Evolutionary conservation across 2,888 invertebrate species (phyloP), one percentile per base, ranked within the genome.

Genomic region (Chromoteleia sp.): DNA sequence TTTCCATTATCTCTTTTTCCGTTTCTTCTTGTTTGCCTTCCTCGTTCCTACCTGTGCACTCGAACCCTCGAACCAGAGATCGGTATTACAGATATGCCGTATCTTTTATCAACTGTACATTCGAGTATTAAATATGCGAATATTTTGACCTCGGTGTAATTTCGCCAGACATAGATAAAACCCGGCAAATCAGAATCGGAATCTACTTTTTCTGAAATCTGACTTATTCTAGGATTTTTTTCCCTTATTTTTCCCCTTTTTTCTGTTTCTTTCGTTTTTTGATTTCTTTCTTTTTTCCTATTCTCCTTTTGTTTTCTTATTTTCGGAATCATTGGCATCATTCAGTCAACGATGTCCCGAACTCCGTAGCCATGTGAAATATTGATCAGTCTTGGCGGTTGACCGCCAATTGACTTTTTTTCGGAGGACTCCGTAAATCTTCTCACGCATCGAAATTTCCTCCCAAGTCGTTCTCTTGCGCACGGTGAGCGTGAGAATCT

Each of bases 401-500:
- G 48, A 21, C 54, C 50, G 45, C 30, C 41, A 67, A 52, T 67
- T 39, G 14, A 50, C 63, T 80, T 76, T 74, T 79, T 76, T 75
- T 54, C 39, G n/a, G 74, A 10, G 12, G 36, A 61, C 76, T 70
- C 50, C 25, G 30, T 59, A 33, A 30, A 75, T 76, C 75, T 82
- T 79, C 78, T 79, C 75, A 75, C 78, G 73, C 73, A 58, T 70
- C 65, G 70, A 65, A 76, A 67, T 58, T 78, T 61, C 65, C 83
- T 73, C 84, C 84, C 74, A 87, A 87, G 86, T 87, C 56, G 67
- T 33, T 79, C 59, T 43, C 84, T 83, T 84, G 80, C 61, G 48
- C 56, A 19, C 61, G 82, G 77, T 83, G 86, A 84, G 87, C 88
- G 90, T 89, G 89, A 88, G 90, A 89, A 91, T 88, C 85, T 86